phyloP scores from a whole-genome alignment of 2,888 invertebrate species.

The Cryptus viduatorius region DNA sequence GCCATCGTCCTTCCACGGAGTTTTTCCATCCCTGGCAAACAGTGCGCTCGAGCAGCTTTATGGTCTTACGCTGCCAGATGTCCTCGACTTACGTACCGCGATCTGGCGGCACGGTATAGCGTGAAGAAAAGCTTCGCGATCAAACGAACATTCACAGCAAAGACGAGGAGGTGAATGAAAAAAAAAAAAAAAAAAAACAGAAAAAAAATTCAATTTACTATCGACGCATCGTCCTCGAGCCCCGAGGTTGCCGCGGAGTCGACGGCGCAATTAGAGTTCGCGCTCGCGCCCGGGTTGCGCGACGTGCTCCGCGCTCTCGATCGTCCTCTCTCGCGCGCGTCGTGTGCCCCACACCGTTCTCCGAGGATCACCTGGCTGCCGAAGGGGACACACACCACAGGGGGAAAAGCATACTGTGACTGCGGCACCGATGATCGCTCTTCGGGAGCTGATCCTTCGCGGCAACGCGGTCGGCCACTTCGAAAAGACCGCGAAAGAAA shows the following conservation, averaged over 20 bases:
- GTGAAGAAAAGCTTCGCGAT: constrained; percentile 69
- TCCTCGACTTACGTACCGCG: constrained; percentile 66
- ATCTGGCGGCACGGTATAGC: constrained; percentile 48
- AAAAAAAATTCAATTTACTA: constrained; percentile 68
- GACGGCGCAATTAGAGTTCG: constrained; percentile 68
- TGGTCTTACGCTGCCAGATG: constrained; percentile 49
- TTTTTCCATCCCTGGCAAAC: constrained; percentile 19
- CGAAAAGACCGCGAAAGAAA: constrained; percentile 56
- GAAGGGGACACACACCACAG: constrained; percentile 30
- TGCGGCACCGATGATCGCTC: constrained; percentile 39
- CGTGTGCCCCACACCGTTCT: constrained; percentile 52
- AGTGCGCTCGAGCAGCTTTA: constrained; percentile 26
- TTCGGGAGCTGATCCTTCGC: constrained; percentile 34
- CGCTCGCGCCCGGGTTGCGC: constrained; percentile 62
- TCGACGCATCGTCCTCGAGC: constrained; percentile 67
- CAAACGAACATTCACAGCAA: constrained; percentile 78
- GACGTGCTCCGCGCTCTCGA: constrained; percentile 51
- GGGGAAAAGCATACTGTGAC: constrained; percentile 60
- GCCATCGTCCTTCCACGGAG: neutral
- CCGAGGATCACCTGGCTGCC: constrained; percentile 59
- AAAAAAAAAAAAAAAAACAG: constrained; percentile 40
- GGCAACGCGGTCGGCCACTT: constrained; percentile 45
- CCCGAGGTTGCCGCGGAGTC: constrained; percentile 36
- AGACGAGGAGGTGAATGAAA: constrained; percentile 18
- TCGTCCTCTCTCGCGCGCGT: constrained; percentile 43